Evolutionary conservation across 2,888 invertebrate genomes (phyloP), one percentile per base, ranked within the genome.

Genomic region (Pseudolycoriella hygida): DNA sequence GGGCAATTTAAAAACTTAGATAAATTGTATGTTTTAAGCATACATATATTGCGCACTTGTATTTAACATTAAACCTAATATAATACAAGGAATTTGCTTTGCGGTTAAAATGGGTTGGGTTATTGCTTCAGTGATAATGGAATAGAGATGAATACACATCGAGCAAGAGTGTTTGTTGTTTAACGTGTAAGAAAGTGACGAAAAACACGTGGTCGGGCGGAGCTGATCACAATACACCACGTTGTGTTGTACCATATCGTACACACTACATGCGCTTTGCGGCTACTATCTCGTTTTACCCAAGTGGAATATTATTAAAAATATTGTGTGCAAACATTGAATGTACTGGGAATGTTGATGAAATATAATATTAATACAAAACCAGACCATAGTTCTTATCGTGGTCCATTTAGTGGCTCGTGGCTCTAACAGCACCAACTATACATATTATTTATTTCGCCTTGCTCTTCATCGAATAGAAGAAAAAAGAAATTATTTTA

Each of bases 171-270:
- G 15, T 17, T 31, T 17, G 30, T 3, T 17, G n/a, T 4, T 11
- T 12, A 38, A 17, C 25, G 30, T n/a, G 44, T 15, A 20, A 15
- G 44, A 44, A 30, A 15, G 38, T 30, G 46, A 49, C 42, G 40
- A 46, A 46, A 44, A 50, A 46, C 50, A 50, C 50, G 50, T 50
- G 50, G 42, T 44, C 50, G 43, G 50, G 50, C 50, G 50, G 50
- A 50, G 50, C 42, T 46, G 42, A 42, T 40, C n/a, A 4, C 15
- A 34, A 34, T 34, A 14, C 15, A 14, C 34, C 34, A 34, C 34
- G 34, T 34, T 34, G 34, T 14, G n/a, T 14, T 34, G 25, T 25
- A 25, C 34, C 12, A 34, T 30, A 11, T 34, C n/a, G 34, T 14
- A 12, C 15, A 14, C 34, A 14, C 34, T 34, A 34, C 15, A 34